A percentile compares a stretch with the other conserved stretches of the same genome.
Conservation (phyloP, 1,140 invertebrate genomes). For the Paracyclopina nana region DNA sequence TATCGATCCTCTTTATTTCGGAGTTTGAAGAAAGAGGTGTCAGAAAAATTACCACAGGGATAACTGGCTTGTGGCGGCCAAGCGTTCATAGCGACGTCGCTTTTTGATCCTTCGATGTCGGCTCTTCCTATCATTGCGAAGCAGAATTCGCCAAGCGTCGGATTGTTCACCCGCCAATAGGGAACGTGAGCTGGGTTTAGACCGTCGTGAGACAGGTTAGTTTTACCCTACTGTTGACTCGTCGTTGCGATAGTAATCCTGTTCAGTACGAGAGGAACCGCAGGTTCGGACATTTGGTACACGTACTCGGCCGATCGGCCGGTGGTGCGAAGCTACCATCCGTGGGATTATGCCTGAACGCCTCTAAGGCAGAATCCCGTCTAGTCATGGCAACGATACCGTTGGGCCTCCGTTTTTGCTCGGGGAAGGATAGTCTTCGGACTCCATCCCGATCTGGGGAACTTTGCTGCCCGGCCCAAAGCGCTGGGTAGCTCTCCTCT, state of each 20-base stretch:
- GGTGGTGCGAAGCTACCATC: constrained; percentile 42
- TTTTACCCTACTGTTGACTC: constrained; percentile 46
- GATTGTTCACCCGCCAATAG: constrained; percentile 58
- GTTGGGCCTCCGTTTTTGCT: constrained; percentile 19
- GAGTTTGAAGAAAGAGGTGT: constrained; percentile 55
- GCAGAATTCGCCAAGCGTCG: constrained; percentile 60
- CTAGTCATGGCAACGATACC: constrained; percentile 33
- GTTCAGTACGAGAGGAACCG: constrained; percentile 51
- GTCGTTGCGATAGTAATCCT: constrained; percentile 32
- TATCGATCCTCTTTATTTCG: constrained; percentile 53
- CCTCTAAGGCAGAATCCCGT: constrained; percentile 53
- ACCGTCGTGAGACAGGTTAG: constrained; percentile 59
- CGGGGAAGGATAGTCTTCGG: constrained; percentile 12
- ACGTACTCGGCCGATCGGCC: constrained; percentile 33
- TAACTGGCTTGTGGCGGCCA: constrained; percentile 39
- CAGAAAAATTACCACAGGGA: constrained; percentile 68
- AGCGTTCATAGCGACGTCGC: constrained; percentile 18
- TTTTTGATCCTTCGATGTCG: constrained; percentile 67
- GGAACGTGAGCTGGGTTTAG: constrained; percentile 57
- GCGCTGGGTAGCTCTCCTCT: constrained; percentile 16
- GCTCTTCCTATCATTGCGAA: constrained; percentile 70
- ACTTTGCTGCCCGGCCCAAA: neutral
- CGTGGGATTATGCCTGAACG: constrained; percentile 60
- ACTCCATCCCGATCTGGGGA: neutral
- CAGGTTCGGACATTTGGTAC: constrained; percentile 57